Conservation (phyloP, 2,797 vertebrate species). For the Percopsis omiscomaycus region DNA sequence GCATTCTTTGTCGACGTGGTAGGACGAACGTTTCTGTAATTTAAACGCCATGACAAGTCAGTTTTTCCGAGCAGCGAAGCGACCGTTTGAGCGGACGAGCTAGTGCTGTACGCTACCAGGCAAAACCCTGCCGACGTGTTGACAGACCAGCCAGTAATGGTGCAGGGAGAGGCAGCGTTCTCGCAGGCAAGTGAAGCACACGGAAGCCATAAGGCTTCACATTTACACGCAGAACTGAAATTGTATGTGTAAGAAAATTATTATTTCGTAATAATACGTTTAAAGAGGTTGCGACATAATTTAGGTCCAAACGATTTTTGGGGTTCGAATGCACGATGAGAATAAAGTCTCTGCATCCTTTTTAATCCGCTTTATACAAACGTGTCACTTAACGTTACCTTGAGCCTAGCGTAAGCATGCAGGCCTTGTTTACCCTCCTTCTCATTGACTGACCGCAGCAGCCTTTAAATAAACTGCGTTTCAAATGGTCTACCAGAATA, state of each 20-base stretch:
- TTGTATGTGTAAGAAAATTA: background rate
- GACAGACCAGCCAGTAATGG: slow-evolving; percentile 66
- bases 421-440: slow-evolving; percentile 3
- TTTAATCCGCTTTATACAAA: too few relatives aligned
- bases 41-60: too few relatives aligned
- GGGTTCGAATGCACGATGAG: background rate
- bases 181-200: slow-evolving; percentile 54
- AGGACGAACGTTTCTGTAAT: background rate
- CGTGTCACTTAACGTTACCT: too few relatives aligned
- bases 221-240: too few relatives aligned
- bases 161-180: slow-evolving; percentile 65
- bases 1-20: fast-evolving
- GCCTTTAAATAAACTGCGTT: too few relatives aligned
- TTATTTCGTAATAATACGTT: too few relatives aligned
- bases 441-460: too few relatives aligned
- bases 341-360: background rate
- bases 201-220: too few relatives aligned
- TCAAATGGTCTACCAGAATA: too few relatives aligned
- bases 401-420: too few relatives aligned
- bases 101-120: slow-evolving; percentile 33
- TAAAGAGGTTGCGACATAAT: background rate
- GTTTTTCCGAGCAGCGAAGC: background rate
- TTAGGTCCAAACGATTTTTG: background rate
- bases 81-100: slow-evolving; percentile 39
- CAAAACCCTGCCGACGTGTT: slow-evolving; percentile 67